Conservation (phyloP, 2,113 vertebrate genomes). For the Rhodinocichla rosea region DNA sequence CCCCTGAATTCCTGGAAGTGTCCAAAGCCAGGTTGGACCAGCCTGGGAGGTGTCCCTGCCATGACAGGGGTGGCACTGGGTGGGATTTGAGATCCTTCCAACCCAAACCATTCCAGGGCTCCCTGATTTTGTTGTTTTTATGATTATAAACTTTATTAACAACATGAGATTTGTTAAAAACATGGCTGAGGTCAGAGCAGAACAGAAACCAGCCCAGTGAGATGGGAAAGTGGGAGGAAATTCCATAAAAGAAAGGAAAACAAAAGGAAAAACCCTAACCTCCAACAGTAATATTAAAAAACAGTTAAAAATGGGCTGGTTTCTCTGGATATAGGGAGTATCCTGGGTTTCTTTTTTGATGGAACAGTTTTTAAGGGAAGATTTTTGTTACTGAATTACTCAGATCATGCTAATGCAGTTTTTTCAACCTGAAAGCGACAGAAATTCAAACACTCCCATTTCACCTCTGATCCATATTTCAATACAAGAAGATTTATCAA, state of each 20-base stretch:
- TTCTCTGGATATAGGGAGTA: neutral
- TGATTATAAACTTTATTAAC: neutral
- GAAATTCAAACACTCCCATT: neutral
- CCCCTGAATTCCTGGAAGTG: neutral
- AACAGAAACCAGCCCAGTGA: neutral
- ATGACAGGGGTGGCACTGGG: fast-evolving
- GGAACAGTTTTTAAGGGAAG: neutral
- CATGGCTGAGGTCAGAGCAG: neutral
- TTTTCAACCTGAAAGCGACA: neutral
- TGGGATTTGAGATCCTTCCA: fast-evolving
- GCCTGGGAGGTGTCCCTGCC: neutral
- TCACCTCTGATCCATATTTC: neutral
- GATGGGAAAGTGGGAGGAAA: neutral
- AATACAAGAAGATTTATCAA: neutral
- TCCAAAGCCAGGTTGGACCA: fast-evolving
- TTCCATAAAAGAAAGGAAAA: neutral
- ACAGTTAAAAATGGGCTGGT: neutral
- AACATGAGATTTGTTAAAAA: neutral
- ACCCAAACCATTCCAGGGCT: neutral
- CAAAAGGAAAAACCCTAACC: neutral
- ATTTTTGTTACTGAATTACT: neutral
- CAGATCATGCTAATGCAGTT: neutral
- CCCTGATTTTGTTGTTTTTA: neutral
- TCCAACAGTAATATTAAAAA: neutral
- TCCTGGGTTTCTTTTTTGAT: neutral